Conservation (phyloP, 1,140 invertebrate genomes). For the Teleopsis dalmanni region DNA sequence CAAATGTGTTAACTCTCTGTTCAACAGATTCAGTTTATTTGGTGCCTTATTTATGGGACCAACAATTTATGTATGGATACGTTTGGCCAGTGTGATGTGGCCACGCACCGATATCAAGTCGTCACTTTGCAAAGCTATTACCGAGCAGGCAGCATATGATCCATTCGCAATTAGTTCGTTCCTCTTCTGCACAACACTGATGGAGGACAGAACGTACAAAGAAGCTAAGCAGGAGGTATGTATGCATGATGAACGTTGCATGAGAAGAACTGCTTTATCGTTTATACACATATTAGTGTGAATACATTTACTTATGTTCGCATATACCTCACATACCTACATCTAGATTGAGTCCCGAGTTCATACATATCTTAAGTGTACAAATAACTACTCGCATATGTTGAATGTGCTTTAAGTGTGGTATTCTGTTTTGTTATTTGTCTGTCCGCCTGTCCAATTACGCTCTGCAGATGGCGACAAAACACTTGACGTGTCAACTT, state of each 20-base stretch:
- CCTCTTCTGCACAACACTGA: slow-evolving; percentile 55
- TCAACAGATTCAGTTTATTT: slow-evolving; percentile 53
- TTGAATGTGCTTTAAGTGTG: too few species aligned
- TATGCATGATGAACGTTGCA: neutral
- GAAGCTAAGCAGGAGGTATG: slow-evolving; percentile 53
- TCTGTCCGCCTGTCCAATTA: too few species aligned
- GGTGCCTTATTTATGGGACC: slow-evolving; percentile 58
- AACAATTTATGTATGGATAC: slow-evolving; percentile 56
- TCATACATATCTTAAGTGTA: too few species aligned
- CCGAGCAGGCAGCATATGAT: slow-evolving; percentile 59
- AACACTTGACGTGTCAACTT: too few species aligned
- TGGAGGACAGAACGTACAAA: slow-evolving; percentile 53
- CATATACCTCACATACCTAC: too few species aligned
- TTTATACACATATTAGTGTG: too few species aligned
- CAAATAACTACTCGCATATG: too few species aligned
- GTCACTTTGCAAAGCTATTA: slow-evolving; percentile 55
- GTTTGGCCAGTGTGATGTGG: slow-evolving; percentile 50
- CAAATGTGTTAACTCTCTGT: neutral
- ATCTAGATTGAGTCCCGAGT: too few species aligned
- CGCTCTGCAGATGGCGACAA: too few species aligned
- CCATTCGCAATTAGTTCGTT: slow-evolving; percentile 59
- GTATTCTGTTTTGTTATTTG: too few species aligned
- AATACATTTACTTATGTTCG: too few species aligned
- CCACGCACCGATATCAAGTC: slow-evolving; percentile 51
- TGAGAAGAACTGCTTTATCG: too few species aligned